Percentiles rank a stretch among this genome's conserved stretches.
phyloP scores from a whole-genome alignment of 2,888 invertebrate species.

The Archips crataeganus region DNA sequence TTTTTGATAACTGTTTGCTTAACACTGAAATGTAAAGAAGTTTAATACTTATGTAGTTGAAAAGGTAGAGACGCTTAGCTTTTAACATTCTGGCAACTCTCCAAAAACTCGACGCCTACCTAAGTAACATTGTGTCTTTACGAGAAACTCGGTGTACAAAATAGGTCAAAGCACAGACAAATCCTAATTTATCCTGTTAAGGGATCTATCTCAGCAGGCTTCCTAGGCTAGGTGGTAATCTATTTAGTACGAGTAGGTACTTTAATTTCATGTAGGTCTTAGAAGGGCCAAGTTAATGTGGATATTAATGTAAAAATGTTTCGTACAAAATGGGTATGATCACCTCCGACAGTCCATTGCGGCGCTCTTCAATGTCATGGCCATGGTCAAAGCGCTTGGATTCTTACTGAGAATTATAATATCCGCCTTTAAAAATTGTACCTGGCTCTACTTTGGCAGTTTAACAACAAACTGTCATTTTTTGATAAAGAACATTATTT shows the following conservation, averaged over 20 bases:
- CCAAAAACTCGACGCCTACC: background rate
- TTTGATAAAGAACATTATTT: too few relatives aligned
- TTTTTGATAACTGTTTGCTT: background rate
- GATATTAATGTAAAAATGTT: background rate
- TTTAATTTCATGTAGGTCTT: background rate
- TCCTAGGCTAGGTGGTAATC: background rate
- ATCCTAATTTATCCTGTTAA: background rate
- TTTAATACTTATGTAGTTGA: background rate
- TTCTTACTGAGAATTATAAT: background rate
- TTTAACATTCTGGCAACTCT: background rate
- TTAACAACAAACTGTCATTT: too few relatives aligned
- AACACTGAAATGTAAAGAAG: background rate
- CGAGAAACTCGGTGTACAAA: background rate
- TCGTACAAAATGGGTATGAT: background rate
- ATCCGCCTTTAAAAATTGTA: background rate
- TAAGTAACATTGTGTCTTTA: background rate
- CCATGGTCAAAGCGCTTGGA: background rate
- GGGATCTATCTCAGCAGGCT: background rate
- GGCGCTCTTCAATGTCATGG: conserved; percentile 30
- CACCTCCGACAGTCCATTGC: background rate
- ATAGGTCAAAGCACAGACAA: background rate
- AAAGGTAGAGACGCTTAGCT: background rate
- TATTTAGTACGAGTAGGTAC: background rate
- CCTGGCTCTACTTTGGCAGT: background rate
- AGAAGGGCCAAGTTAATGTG: background rate